Evolutionary conservation across 2,113 vertebrate species (phyloP).

Genomic region (Cyanoderma ruficeps): DNA sequence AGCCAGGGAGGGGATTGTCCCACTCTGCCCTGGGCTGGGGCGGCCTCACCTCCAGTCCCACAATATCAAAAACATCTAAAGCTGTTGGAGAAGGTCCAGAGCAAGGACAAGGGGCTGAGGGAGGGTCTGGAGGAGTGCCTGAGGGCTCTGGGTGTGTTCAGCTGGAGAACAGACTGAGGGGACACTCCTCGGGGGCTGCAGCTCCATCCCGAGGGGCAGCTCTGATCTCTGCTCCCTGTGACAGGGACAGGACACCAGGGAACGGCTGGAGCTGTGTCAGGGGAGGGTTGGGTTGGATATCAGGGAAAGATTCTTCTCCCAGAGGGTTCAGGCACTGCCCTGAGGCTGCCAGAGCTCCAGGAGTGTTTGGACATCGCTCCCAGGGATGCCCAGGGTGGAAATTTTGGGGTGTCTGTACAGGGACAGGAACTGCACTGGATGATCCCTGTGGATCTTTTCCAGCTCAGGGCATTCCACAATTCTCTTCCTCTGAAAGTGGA

Average conservation of each 20-base stretch:
- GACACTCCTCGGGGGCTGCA: not conserved
- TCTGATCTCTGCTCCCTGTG: not conserved
- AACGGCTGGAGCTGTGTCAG: not conserved
- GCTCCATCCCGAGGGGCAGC: not conserved
- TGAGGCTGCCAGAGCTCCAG: not conserved
- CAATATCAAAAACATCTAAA: fast-evolving
- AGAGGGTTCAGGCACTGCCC: not conserved
- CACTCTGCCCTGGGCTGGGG: not conserved
- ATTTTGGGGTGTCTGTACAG: not conserved
- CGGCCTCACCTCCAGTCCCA: not conserved
- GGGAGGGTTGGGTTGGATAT: fast-evolving
- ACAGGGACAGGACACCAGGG: not conserved
- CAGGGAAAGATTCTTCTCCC: not conserved
- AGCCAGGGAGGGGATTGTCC: not conserved
- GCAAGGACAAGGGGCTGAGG: not conserved
- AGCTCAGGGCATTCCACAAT: not conserved
- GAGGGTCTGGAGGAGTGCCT: not conserved
- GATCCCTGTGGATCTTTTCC: not conserved
- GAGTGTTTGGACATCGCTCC: fast-evolving
- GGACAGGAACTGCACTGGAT: not conserved
- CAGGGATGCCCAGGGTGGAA: not conserved
- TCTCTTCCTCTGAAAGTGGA: too few species aligned
- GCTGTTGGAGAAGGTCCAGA: not conserved
- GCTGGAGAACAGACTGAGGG: not conserved
- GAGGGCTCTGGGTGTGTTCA: not conserved